A percentile compares a stretch with the other conserved stretches of the same genome.
Conservation (phyloP, 1,140 invertebrate species). For the Eriocheir sinensis region DNA sequence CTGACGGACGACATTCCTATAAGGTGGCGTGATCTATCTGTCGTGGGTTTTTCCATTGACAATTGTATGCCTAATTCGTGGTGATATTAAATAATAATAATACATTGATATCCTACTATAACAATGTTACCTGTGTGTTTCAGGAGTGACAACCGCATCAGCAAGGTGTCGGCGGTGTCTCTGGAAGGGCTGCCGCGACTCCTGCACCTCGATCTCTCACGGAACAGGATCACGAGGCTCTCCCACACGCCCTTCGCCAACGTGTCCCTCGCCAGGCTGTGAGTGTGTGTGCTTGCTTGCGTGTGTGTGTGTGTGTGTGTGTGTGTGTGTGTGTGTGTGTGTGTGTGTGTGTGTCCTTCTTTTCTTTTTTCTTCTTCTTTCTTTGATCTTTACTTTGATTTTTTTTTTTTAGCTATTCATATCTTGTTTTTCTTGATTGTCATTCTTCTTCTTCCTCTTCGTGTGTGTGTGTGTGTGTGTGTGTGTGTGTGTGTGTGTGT, state of each 20-base stretch:
- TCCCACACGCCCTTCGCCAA: constrained; percentile 83
- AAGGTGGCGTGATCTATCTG: no score
- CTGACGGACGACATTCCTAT: no score
- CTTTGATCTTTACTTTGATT: not conserved
- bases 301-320: constrained; percentile 6
- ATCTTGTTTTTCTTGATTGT: no score
- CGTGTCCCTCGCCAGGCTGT: constrained; percentile 54
- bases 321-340: constrained; percentile 37
- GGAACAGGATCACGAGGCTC: constrained; percentile 88
- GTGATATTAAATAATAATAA: no score
- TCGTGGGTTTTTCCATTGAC: not conserved
- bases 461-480: no score
- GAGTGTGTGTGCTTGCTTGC: not conserved
- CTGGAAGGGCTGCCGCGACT: constrained; percentile 82
- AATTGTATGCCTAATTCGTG: no score
- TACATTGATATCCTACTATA: no score
- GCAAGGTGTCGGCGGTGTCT: constrained; percentile 30
- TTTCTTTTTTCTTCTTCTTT: not conserved
- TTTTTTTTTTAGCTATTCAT: not conserved
- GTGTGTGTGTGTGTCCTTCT: not conserved
- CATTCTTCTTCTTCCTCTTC: no score
- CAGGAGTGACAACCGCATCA: constrained; percentile 61
- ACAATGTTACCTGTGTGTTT: not conserved
- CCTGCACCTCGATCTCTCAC: constrained; percentile 89
- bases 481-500: no score